Conservation (phyloP, 2,797 vertebrate species). For the Cyclopterus lumpus region DNA sequence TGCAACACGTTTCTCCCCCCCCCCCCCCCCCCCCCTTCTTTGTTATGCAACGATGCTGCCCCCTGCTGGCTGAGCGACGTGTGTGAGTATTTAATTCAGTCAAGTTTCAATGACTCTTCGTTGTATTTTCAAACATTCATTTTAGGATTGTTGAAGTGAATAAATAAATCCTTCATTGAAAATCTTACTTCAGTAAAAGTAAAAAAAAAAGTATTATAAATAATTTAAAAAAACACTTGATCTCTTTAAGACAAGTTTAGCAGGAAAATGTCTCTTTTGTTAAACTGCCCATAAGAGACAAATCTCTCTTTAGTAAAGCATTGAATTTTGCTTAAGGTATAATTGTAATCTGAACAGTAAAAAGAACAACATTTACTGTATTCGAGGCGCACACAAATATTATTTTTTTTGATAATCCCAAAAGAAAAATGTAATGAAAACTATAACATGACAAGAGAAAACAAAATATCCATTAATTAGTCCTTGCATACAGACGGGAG, state of each 20-base stretch:
- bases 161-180: not conserved
- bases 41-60: constrained; percentile 18
- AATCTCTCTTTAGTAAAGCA: not conserved
- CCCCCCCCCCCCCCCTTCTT: too few relatives aligned
- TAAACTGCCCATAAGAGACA: too few relatives aligned
- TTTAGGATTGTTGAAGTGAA: not conserved
- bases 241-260: too few relatives aligned
- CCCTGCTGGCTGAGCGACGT: constrained; percentile 34
- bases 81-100: not conserved
- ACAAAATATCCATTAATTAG: too few relatives aligned
- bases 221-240: too few relatives aligned
- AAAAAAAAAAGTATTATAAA: not conserved
- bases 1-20: too few relatives aligned
- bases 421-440: not conserved
- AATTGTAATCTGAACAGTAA: not conserved
- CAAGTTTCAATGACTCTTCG: too few relatives aligned
- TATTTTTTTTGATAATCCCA: not conserved
- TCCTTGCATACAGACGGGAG: not conserved
- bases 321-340: not conserved
- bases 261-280: not conserved
- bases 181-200: not conserved
- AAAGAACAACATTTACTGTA: not conserved
- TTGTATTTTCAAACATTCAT: too few relatives aligned
- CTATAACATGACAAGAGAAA: not conserved
- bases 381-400: not conserved